These are phyloP conservation scores for Pelecanoides urinatrix DNA, from an alignment of 2,113 vertebrate genomes.

Conservation along the genomic window DNA sequence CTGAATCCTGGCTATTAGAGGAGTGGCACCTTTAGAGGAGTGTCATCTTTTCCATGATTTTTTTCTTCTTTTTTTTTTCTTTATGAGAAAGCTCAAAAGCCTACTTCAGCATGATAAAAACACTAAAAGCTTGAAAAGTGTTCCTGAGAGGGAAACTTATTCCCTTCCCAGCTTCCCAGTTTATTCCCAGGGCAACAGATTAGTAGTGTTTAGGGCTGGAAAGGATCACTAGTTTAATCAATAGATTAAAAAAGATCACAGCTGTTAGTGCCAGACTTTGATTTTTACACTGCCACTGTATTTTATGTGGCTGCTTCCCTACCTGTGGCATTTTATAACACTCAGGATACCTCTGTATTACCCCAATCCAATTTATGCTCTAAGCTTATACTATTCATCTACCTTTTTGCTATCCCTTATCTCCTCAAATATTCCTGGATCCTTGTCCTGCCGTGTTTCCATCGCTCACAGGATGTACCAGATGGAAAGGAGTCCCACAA, in stretches of 20 bases:
- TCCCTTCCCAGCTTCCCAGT: neutral
- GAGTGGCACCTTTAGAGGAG: neutral
- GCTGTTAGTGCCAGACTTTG: neutral
- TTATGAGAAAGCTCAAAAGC: neutral
- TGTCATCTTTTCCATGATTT: neutral
- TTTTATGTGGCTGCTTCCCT: neutral
- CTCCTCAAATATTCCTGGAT: neutral
- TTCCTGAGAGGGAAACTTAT: neutral
- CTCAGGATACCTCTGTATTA: neutral
- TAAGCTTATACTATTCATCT: neutral
- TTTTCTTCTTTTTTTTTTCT: neutral
- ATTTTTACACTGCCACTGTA: conserved; percentile 7
- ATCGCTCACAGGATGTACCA: neutral
- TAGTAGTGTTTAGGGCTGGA: conserved; percentile 5
- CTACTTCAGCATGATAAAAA: neutral
- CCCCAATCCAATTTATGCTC: neutral
- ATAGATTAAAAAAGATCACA: conserved; percentile 53
- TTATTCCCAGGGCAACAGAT: conserved; percentile 39
- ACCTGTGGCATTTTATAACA: neutral
- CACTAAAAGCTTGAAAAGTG: neutral
- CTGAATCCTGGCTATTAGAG: neutral
- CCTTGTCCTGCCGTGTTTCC: neutral
- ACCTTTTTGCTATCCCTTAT: neutral
- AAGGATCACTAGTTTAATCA: conserved; percentile 44
- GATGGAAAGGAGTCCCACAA: neutral